Conservation (phyloP, 2,113 vertebrate genomes). For the Pachyramphus minor region DNA sequence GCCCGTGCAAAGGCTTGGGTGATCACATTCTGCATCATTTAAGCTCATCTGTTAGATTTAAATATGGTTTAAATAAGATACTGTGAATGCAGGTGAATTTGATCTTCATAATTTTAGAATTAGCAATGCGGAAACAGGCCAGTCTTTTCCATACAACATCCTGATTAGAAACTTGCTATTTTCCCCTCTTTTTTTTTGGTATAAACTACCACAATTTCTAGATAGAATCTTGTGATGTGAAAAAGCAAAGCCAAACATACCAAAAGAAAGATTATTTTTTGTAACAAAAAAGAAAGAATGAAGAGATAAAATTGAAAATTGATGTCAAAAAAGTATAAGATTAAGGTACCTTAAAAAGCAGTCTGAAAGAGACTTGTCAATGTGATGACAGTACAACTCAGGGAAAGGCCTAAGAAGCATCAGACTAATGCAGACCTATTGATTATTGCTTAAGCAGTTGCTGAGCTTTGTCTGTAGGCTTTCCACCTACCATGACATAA, state of each 20-base stretch:
- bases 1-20: background rate
- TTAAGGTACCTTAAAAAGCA: too few species aligned
- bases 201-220: background rate
- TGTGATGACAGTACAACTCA: background rate
- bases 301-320: background rate
- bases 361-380: background rate
- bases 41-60: background rate
- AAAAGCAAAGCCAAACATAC: background rate
- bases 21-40: background rate
- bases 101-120: background rate
- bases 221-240: background rate
- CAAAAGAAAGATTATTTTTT: background rate
- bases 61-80: background rate
- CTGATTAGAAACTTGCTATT: background rate
- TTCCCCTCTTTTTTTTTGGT: background rate
- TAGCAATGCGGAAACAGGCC: background rate
- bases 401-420: background rate
- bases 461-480: background rate
- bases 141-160: background rate
- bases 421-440: background rate
- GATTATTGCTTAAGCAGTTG: background rate
- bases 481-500: background rate
- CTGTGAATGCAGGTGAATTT: background rate
- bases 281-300: background rate
- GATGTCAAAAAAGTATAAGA: background rate